Evolutionary conservation across 2,888 invertebrate genomes (phyloP), one percentile per base, ranked within the genome.

Genomic region (Leptopilina myrica): DNA sequence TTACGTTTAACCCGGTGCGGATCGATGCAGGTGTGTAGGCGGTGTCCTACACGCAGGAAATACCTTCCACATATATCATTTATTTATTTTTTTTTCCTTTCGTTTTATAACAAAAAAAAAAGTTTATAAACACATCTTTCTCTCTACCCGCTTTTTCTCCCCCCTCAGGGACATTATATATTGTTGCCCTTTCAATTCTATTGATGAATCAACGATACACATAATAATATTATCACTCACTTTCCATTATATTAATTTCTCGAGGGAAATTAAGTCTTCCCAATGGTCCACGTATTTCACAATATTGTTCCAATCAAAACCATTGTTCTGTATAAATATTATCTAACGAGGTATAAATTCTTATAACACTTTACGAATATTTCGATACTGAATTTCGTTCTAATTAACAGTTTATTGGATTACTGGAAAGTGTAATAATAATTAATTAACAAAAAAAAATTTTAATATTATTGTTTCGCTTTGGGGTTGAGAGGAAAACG

Each of bases 21-120:
- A 69, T 69, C 69, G 69, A 69, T 69, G 26, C 53, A 69, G 69
- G 53, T 53, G 69, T 49, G 69, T n/a, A 12, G 53, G 3, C 15
- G 26, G 8, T 69, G 6, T 43, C 9, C 2, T 20, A 20, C 7
- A 49, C 49, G 67, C 67, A 69, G 67, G 5, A 46, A 20, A 69
- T 26, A 49, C 49, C 49, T 53, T 69, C 6, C 26, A 7, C 26
- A 7, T 26, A 59, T 15, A 49, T 49, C 9, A 49, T 53, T 46
- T 46, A 33, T 33, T 33, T 33, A 5, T 4, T 33, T 33, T 33
- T 33, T 33, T 33, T 33, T 33, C 3, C 4, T 69, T 7, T 46
- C 26, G 67, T n/a, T 20, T 20, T 20, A 20, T 20, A 20, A 20
- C 20, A 20, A 20, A 20, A 20, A 20, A 15, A 67, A 67, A 67